Evolutionary conservation across 2,113 vertebrate genomes (phyloP).

Genomic region (Litocranius walleri): DNA sequence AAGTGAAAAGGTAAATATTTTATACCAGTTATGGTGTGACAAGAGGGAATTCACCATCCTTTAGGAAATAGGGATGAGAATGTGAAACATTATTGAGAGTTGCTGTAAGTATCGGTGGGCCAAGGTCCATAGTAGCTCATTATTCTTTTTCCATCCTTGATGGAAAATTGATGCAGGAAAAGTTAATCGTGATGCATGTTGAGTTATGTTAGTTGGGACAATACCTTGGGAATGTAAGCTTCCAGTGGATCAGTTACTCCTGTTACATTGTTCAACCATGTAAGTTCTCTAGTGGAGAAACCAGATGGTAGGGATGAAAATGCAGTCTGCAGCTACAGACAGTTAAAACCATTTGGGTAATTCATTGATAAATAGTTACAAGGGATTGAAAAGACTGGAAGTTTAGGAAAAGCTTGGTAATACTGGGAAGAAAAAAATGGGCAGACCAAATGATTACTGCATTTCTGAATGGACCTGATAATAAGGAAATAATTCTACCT

Average conservation of each 20-base stretch:
- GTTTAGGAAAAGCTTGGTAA: background rate
- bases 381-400: background rate
- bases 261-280: background rate
- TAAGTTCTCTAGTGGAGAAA: background rate
- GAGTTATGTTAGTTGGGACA: background rate
- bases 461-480: background rate
- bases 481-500: background rate
- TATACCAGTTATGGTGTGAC: background rate
- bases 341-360: background rate
- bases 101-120: background rate
- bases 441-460: background rate
- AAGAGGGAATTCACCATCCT: background rate
- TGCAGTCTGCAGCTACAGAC: background rate
- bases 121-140: background rate
- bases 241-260: background rate
- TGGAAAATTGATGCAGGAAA: background rate
- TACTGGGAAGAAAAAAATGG: background rate
- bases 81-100: background rate
- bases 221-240: background rate
- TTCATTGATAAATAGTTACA: background rate
- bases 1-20: background rate
- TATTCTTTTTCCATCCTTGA: background rate
- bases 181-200: background rate
- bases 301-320: background rate
- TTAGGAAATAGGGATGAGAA: background rate